Conservation (phyloP, 2,113 vertebrate genomes). For the Myocastor coypus region DNA sequence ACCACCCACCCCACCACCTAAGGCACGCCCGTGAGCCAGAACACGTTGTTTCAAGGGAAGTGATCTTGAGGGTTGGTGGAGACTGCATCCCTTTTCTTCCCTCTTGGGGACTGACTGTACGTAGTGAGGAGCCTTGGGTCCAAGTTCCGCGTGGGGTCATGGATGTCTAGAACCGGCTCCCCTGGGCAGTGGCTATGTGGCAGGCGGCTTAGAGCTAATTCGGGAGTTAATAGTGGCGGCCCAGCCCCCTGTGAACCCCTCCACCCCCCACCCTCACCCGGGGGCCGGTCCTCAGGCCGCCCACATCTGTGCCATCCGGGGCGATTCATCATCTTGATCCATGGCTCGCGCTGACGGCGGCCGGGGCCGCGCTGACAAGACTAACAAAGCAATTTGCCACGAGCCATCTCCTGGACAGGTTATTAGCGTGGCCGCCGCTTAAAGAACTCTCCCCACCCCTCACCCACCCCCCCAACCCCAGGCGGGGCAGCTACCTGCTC, state of each 20-base stretch:
- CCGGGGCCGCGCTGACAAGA: conserved; percentile 95
- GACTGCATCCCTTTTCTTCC: not conserved
- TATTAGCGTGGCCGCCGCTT: conserved; percentile 94
- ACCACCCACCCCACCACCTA: no score
- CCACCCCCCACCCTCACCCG: conserved; percentile 67
- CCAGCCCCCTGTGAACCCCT: conserved; percentile 70
- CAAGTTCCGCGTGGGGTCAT: not conserved
- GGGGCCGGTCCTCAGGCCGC: conserved; percentile 83
- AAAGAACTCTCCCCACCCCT: conserved; percentile 85
- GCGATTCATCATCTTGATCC: conserved; percentile 99
- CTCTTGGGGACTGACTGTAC: rapidly evolving
- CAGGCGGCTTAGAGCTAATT: conserved; percentile 78
- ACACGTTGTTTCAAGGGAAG: not conserved
- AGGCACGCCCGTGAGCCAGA: not conserved
- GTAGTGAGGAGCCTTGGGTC: not conserved
- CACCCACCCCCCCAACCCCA: conserved; percentile 51
- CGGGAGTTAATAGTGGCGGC: conserved; percentile 71
- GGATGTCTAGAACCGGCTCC: not conserved
- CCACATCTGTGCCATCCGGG: conserved; percentile 97
- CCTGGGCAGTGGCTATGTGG: conserved; percentile 32
- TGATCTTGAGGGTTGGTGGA: not conserved
- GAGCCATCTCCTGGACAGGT: conserved; percentile 96
- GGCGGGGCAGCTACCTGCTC: conserved; percentile 69
- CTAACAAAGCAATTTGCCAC: conserved; percentile 99
- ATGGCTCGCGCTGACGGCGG: conserved; percentile 98